Conservation (phyloP, 2,113 vertebrate species). For the Crotophaga sulcirostris region DNA sequence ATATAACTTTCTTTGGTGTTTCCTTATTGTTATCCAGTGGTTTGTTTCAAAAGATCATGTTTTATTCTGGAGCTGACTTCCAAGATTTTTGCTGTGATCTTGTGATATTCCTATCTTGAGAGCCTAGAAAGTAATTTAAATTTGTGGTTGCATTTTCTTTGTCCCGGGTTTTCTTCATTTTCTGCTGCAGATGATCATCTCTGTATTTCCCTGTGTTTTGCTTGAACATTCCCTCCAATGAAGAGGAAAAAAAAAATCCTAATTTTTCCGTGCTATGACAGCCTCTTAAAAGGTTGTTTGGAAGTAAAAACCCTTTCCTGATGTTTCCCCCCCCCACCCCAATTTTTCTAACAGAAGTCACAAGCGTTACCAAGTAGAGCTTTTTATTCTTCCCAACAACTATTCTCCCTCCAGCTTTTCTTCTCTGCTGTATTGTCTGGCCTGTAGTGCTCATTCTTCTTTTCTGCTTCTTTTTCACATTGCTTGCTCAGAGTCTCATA, state of each 20-base stretch:
- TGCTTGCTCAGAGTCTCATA: not conserved
- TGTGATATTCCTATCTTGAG: not conserved
- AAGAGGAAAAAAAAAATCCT: not conserved
- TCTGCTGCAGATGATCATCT: not conserved
- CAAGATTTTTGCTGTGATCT: not conserved
- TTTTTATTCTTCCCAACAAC: constrained; percentile 10
- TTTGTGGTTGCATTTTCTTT: not conserved
- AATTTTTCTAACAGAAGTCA: not conserved
- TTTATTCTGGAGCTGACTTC: not conserved
- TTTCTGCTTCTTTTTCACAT: constrained; percentile 28
- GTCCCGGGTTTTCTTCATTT: not conserved
- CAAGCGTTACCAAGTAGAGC: not conserved
- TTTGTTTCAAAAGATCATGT: not conserved
- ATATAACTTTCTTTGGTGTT: not conserved
- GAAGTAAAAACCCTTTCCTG: not conserved
- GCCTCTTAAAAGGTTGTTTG: not conserved
- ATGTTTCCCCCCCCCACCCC: accelerated
- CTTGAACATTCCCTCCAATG: not conserved
- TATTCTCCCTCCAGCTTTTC: constrained; percentile 27
- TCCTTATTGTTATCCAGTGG: not conserved
- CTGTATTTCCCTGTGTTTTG: not conserved
- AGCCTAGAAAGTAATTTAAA: not conserved
- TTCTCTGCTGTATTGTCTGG: constrained; percentile 1
- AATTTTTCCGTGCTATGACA: not conserved
- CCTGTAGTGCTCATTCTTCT: not conserved